Evolutionary conservation across 2,797 vertebrate genomes (phyloP).

Genomic region (Zalophus californianus): DNA sequence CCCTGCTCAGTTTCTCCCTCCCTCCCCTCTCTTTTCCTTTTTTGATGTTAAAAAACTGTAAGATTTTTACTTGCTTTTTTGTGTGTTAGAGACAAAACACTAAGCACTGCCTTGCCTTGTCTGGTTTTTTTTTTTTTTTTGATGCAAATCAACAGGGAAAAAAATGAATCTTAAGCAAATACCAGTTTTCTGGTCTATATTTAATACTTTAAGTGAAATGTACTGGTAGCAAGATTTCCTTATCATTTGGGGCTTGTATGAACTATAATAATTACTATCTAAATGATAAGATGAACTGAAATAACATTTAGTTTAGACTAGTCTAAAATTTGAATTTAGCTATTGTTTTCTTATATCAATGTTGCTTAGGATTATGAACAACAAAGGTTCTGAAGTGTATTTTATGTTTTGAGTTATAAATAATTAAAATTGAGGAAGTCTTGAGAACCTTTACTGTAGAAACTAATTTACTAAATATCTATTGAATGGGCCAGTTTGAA

Average conservation of each 20-base stretch:
- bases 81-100: neutral
- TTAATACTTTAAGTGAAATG: neutral
- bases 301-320: conserved; percentile 43
- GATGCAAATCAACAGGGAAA: conserved; percentile 37
- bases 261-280: conserved; percentile 48
- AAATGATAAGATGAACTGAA: conserved; percentile 55
- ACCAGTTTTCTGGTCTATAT: neutral
- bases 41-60: conserved; percentile 14
- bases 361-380: conserved; percentile 26
- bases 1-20: neutral
- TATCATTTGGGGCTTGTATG: conserved; percentile 10
- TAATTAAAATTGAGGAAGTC: conserved; percentile 44
- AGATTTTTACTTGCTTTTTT: conserved; percentile 54
- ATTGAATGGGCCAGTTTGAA: conserved; percentile 18
- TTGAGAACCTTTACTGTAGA: conserved; percentile 23
- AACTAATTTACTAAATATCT: neutral
- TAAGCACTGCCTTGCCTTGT: neutral
- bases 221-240: neutral
- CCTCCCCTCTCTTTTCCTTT: neutral
- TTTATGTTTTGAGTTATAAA: conserved; percentile 40
- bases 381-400: conserved; percentile 13
- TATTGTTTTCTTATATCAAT: neutral
- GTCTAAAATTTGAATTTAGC: conserved; percentile 34
- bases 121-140: conserved; percentile 64
- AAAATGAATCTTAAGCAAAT: conserved; percentile 14